Evolutionary conservation across 2,797 vertebrate genomes (phyloP).

Genomic region (Trachurus trachurus): DNA sequence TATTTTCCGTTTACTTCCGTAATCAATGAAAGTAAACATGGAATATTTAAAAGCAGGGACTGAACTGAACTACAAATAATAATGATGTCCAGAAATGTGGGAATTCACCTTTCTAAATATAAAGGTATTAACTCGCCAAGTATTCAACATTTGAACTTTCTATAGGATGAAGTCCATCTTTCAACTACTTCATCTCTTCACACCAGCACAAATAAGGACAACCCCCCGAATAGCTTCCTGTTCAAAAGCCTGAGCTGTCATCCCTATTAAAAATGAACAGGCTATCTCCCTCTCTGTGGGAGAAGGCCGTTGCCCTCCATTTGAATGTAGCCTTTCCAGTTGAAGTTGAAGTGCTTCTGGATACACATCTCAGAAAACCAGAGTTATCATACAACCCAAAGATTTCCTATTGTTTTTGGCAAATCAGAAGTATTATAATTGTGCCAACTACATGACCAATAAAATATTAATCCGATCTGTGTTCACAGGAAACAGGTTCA

Average conservation of each 20-base stretch:
- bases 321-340: background rate
- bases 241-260: background rate
- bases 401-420: background rate
- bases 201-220: too few relatives aligned
- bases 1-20: too few relatives aligned
- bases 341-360: conserved; percentile 1
- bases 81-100: too few relatives aligned
- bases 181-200: background rate
- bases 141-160: too few relatives aligned
- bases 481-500: conserved; percentile 86
- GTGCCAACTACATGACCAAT: conserved; percentile 16
- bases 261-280: background rate
- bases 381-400: background rate
- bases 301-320: background rate
- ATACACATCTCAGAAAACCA: background rate
- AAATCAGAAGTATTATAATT: background rate
- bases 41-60: too few relatives aligned
- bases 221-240: background rate
- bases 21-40: too few relatives aligned
- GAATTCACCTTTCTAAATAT: too few relatives aligned
- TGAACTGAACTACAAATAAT: too few relatives aligned
- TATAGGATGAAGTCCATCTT: background rate
- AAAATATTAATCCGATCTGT: background rate
- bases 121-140: too few relatives aligned
- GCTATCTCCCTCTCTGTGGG: background rate